Percentiles rank a stretch among this genome's conserved stretches.
These are phyloP conservation scores for Epiperipatus broadwayi DNA, from an alignment of 2,888 invertebrate species.

Conservation along the genomic window DNA sequence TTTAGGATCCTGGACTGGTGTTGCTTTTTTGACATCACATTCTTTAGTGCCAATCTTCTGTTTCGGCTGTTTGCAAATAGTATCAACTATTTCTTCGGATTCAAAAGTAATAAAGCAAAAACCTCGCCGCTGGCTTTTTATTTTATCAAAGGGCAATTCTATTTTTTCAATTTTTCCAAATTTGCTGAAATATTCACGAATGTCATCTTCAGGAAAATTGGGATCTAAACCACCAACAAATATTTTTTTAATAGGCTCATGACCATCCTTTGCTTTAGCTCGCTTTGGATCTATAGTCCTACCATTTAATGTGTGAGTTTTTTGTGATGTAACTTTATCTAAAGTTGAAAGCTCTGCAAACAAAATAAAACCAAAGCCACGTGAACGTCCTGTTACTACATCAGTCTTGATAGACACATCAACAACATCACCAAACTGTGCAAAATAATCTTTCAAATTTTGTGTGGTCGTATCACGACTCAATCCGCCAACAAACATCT, in stretches of 20 bases:
- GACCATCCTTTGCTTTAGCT: conserved; percentile 78
- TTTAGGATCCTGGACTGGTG: conserved; percentile 77
- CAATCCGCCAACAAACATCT: no score
- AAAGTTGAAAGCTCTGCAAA: conserved; percentile 70
- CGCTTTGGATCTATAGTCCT: conserved; percentile 91
- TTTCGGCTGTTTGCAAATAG: conserved; percentile 71
- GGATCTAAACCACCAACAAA: conserved; percentile 88
- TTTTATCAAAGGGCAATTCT: conserved; percentile 92
- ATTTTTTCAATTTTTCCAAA: conserved; percentile 87
- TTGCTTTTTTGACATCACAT: conserved; percentile 86
- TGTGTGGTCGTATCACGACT: no score
- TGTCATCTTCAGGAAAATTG: conserved; percentile 79
- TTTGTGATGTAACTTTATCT: conserved; percentile 64
- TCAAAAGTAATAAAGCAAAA: conserved; percentile 97
- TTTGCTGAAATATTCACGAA: conserved; percentile 72
- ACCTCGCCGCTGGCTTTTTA: conserved; percentile 85
- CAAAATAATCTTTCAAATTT: conserved; percentile 85
- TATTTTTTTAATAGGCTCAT: conserved; percentile 56
- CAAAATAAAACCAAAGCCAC: conserved; percentile 93
- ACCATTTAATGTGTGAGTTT: conserved; percentile 79
- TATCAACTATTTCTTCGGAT: conserved; percentile 78
- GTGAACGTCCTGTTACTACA: conserved; percentile 74
- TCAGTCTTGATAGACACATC: conserved; percentile 94
- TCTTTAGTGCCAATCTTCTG: conserved; percentile 83
- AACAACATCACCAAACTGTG: conserved; percentile 78